Conservation (phyloP, 2,797 vertebrate genomes). For the Tinamus major region DNA sequence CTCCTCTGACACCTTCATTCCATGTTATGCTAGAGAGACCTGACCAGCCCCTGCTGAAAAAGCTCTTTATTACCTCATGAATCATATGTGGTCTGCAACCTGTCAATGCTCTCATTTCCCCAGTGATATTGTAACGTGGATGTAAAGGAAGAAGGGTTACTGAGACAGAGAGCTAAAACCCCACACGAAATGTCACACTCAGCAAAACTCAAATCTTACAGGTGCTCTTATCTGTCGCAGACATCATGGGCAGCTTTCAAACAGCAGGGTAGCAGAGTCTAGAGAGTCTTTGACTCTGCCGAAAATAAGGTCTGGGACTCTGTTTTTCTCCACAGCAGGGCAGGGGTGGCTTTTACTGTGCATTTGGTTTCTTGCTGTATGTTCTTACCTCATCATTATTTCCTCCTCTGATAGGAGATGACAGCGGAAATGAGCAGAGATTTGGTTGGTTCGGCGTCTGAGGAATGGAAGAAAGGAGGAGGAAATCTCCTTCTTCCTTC, state of each 20-base stretch:
- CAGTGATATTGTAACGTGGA: neutral
- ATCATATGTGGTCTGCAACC: neutral
- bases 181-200: neutral
- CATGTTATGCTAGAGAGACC: neutral
- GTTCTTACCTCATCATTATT: neutral
- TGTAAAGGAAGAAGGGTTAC: neutral
- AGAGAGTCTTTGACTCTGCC: too few relatives aligned
- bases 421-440: neutral
- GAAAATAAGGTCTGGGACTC: neutral
- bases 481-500: neutral
- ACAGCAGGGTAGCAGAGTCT: neutral
- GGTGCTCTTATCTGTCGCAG: neutral
- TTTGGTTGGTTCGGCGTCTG: too few relatives aligned
- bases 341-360: neutral
- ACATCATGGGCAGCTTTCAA: neutral
- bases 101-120: neutral
- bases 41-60: too few relatives aligned
- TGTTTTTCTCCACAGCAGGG: neutral
- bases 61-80: neutral
- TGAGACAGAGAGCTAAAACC: neutral
- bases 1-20: neutral
- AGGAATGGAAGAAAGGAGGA: neutral
- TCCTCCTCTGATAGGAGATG: neutral
- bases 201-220: neutral
- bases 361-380: neutral